phyloP scores from a whole-genome alignment of 2,888 invertebrate species.

The Suillia variegata region DNA sequence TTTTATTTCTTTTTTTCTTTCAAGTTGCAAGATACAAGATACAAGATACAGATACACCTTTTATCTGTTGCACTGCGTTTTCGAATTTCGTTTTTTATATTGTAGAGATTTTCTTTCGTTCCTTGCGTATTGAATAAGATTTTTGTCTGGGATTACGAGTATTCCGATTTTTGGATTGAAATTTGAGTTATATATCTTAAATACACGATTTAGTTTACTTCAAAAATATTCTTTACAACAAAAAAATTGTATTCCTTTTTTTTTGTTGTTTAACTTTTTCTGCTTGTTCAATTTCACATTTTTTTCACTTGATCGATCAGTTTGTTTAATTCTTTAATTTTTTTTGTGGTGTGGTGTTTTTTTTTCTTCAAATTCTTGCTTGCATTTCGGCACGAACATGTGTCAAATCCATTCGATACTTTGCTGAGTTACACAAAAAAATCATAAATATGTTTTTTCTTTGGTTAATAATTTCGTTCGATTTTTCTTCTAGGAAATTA shows the following conservation, averaged over 20 bases:
- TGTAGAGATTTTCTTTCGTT: neutral
- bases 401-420: conserved; percentile 22
- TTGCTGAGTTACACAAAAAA: conserved; percentile 13
- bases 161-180: too few species aligned
- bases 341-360: too few species aligned
- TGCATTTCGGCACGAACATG: conserved; percentile 14
- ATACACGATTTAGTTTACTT: too few species aligned
- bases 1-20: conserved; percentile 7
- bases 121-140: neutral
- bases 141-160: neutral
- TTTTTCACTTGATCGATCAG: too few species aligned
- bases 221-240: too few species aligned
- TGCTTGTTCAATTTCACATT: too few species aligned
- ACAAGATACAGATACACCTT: conserved; percentile 23
- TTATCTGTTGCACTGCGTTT: conserved; percentile 7
- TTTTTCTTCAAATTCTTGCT: neutral
- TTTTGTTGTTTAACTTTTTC: too few species aligned
- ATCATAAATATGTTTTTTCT: conserved; percentile 12
- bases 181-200: too few species aligned
- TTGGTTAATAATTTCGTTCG: neutral
- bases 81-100: conserved; percentile 11
- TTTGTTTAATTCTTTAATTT: too few species aligned
- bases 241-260: too few species aligned
- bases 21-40: conserved; percentile 20
- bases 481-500: conserved; percentile 12